Evolutionary conservation across 2,797 vertebrate genomes (phyloP).

Genomic region (Sebastiscus albofasciatus): DNA sequence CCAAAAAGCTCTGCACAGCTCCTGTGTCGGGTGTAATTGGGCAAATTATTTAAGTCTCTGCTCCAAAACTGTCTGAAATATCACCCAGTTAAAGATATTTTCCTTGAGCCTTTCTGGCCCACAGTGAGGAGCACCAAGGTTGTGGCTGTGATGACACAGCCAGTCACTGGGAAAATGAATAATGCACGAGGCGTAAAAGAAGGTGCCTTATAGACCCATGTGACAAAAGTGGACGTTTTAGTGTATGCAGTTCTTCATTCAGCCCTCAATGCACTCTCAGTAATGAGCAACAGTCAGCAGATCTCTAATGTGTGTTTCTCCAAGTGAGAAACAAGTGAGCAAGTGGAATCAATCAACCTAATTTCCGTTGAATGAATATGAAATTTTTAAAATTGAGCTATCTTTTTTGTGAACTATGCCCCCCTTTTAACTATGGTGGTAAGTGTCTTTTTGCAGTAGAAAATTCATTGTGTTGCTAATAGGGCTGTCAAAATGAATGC

Average conservation of each 20-base stretch:
- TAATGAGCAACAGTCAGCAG: slow-evolving; percentile 36
- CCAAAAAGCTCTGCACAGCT: not conserved
- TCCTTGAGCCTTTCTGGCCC: slow-evolving; percentile 29
- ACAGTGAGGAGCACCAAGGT: slow-evolving; percentile 50
- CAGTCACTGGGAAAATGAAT: slow-evolving; percentile 47
- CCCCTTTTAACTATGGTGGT: not conserved
- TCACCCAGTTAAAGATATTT: slow-evolving; percentile 24
- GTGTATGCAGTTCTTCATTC: not conserved
- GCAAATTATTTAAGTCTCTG: not conserved
- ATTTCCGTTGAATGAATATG: not conserved
- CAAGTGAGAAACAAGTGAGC: slow-evolving; percentile 31
- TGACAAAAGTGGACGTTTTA: slow-evolving; percentile 22
- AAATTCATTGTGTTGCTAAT: no score
- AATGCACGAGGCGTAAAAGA: slow-evolving; percentile 40
- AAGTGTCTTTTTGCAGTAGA: not conserved
- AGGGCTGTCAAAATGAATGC: no score
- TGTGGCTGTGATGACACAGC: slow-evolving; percentile 50
- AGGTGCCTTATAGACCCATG: not conserved
- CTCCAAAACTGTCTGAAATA: not conserved
- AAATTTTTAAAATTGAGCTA: no score
- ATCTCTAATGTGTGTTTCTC: not conserved
- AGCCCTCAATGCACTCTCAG: slow-evolving; percentile 27
- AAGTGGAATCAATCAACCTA: not conserved
- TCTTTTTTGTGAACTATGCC: not conserved
- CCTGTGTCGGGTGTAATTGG: not conserved